phyloP scores from a whole-genome alignment of 2,797 vertebrate genomes.

The Sebastes cheni region DNA sequence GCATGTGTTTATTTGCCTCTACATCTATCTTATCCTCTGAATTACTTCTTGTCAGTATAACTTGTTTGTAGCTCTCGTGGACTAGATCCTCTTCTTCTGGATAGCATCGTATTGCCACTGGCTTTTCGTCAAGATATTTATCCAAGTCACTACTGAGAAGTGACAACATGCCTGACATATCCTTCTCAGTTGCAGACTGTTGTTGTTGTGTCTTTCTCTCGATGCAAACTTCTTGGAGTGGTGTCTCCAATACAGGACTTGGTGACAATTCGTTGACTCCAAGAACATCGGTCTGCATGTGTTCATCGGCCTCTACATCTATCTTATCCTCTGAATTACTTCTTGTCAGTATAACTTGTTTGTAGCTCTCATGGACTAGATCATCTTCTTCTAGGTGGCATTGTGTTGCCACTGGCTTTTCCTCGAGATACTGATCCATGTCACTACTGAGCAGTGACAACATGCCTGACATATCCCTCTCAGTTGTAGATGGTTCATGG shows the following conservation, averaged over 20 bases:
- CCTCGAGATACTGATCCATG: conserved; percentile 34
- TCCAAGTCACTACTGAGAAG: conserved; percentile 53
- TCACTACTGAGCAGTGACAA: conserved; percentile 49
- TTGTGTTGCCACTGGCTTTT: conserved; percentile 10
- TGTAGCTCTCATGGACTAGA: conserved; percentile 28
- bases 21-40: too few relatives aligned
- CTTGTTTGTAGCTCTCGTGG: conserved; percentile 45
- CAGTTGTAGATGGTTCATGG: background rate
- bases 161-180: conserved; percentile 55
- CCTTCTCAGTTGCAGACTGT: background rate
- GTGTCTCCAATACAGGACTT: too few relatives aligned
- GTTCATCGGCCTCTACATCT: background rate
- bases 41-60: background rate
- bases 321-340: background rate
- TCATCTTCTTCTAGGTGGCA: background rate
- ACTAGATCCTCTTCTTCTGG: conserved; percentile 9
- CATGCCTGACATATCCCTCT: conserved; percentile 53
- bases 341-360: conserved; percentile 25
- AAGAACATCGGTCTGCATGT: background rate
- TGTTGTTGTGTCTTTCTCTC: background rate
- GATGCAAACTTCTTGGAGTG: too few relatives aligned
- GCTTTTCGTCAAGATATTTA: conserved; percentile 25
- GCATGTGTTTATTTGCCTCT: background rate
- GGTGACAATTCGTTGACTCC: background rate
- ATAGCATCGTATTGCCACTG: background rate